phyloP scores from a whole-genome alignment of 1,140 invertebrate species.

The Polypedilum vanderplanki region DNA sequence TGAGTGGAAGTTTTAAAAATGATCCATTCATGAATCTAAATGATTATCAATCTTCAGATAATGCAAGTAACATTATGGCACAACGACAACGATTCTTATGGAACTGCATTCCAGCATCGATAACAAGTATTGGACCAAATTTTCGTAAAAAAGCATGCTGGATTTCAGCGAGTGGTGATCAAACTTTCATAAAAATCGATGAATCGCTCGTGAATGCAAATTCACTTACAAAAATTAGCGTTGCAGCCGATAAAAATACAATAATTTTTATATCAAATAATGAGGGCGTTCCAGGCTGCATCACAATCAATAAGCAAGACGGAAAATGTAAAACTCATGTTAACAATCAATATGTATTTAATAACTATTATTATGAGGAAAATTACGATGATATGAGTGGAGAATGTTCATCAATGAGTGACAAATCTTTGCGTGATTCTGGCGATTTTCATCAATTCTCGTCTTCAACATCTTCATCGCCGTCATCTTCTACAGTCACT shows the following conservation, averaged over 20 bases:
- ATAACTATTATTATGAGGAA: conserved; percentile 22
- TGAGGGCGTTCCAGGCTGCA: conserved; percentile 44
- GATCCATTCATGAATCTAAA: conserved; percentile 34
- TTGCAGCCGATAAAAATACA: conserved; percentile 79
- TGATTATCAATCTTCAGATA: conserved; percentile 26
- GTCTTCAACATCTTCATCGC: not conserved
- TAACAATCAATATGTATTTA: conserved; percentile 21
- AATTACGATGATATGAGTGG: not conserved
- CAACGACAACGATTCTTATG: conserved; percentile 52
- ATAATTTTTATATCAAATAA: conserved; percentile 45
- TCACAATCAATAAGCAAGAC: conserved; percentile 77
- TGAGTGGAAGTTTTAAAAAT: conserved; percentile 33
- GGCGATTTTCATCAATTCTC: conserved; percentile 5
- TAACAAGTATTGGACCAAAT: conserved; percentile 68
- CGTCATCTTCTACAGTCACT: conserved; percentile 38
- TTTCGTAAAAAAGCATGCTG: conserved; percentile 81
- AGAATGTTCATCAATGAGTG: not conserved
- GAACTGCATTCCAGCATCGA: conserved; percentile 72
- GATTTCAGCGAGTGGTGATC: conserved; percentile 89
- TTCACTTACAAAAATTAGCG: conserved; percentile 73
- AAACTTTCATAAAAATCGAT: conserved; percentile 91
- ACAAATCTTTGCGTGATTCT: not conserved
- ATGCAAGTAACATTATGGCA: conserved; percentile 32
- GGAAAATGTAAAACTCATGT: conserved; percentile 64
- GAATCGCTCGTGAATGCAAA: conserved; percentile 86